phyloP scores from a whole-genome alignment of 2,888 invertebrate genomes.

The Petrolisthes cinctipes region DNA sequence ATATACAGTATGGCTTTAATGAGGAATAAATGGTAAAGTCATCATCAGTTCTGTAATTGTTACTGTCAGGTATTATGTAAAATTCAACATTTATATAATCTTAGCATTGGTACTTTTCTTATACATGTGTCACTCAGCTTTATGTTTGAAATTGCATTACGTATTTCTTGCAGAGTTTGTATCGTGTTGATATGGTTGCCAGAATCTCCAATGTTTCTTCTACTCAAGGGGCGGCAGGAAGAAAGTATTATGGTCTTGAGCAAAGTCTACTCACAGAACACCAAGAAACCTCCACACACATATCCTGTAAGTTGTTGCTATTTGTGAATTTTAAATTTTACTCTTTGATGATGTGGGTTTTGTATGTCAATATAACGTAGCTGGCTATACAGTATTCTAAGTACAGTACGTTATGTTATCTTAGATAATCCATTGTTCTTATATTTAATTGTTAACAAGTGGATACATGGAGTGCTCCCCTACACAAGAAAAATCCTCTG shows the following conservation, averaged over 20 bases:
- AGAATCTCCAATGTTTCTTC: conserved; percentile 85
- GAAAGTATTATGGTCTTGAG: conserved; percentile 80
- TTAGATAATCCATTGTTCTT: too few species aligned
- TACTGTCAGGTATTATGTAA: background rate
- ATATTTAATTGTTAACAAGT: too few species aligned
- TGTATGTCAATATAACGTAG: too few species aligned
- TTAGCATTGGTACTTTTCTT: conserved; percentile 1
- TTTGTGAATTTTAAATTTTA: too few species aligned
- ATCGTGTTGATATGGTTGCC: conserved; percentile 70
- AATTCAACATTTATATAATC: background rate
- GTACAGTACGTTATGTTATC: too few species aligned
- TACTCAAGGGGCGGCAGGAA: conserved; percentile 84
- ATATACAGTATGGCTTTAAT: too few species aligned
- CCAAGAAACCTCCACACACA: conserved; percentile 78
- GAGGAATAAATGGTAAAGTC: too few species aligned
- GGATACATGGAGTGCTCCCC: too few species aligned
- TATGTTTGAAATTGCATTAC: background rate
- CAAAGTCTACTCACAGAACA: conserved; percentile 80
- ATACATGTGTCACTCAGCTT: background rate
- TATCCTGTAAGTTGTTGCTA: conserved; percentile 77
- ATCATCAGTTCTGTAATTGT: too few species aligned
- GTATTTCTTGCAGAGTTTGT: conserved; percentile 27
- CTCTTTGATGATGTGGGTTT: too few species aligned
- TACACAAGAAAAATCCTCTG: too few species aligned
- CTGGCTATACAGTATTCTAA: too few species aligned